A percentile compares a stretch with the other conserved stretches of the same genome.
These are phyloP conservation scores for Drepanosiphum platanoidis DNA, from an alignment of 2,888 invertebrate genomes.

Conservation along the genomic window DNA sequence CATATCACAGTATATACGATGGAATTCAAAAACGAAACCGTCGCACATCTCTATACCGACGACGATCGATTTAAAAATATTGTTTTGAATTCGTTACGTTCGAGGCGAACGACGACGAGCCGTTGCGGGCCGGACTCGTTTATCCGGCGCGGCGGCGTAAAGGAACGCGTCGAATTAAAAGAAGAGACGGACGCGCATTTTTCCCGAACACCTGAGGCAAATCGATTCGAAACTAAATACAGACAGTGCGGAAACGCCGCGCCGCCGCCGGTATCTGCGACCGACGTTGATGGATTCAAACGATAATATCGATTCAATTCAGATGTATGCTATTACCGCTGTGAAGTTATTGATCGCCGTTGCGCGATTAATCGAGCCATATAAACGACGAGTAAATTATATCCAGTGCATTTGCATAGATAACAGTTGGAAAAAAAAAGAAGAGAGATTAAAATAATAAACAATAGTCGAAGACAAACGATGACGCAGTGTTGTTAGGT, in stretches of 20 bases:
- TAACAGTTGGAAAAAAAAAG: too few species aligned
- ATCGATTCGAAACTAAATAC: not conserved
- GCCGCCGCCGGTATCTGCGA: not conserved
- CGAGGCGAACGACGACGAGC: too few species aligned
- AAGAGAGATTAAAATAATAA: too few species aligned
- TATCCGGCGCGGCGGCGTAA: not conserved
- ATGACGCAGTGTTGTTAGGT: too few species aligned
- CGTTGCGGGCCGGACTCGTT: not conserved
- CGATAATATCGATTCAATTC: conserved; percentile 17
- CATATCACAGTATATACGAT: too few species aligned
- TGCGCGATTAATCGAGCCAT: not conserved
- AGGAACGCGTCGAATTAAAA: not conserved
- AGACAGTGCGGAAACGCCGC: not conserved
- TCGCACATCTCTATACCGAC: too few species aligned
- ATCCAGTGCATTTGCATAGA: too few species aligned
- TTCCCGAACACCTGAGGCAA: not conserved
- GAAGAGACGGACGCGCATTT: not conserved
- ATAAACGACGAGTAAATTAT: too few species aligned
- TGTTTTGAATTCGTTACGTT: too few species aligned
- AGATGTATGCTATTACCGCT: not conserved
- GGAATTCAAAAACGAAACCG: too few species aligned
- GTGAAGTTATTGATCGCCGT: not conserved
- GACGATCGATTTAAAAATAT: too few species aligned
- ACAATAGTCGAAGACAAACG: too few species aligned
- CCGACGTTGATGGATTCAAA: conserved; percentile 29